Conservation (phyloP, 2,797 vertebrate species). For the Graptemys geographica region DNA sequence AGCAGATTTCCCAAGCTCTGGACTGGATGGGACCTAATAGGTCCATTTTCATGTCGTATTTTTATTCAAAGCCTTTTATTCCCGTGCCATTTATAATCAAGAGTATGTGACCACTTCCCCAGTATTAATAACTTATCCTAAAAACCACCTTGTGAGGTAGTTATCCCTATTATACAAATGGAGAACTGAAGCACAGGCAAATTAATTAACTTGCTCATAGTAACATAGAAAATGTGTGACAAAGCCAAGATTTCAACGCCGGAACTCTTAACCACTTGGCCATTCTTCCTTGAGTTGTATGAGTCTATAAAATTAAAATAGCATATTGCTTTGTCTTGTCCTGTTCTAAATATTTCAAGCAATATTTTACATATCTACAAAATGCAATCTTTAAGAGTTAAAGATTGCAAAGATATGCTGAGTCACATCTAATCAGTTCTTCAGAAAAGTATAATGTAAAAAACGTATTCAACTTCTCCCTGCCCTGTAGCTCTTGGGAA, state of each 20-base stretch:
- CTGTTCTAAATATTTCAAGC: not conserved
- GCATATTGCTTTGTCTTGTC: not conserved
- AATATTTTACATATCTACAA: not conserved
- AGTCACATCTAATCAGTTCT: not conserved
- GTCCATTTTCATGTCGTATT: not conserved
- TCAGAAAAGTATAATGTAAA: not conserved
- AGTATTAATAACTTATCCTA: rapidly evolving
- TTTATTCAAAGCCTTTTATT: rapidly evolving
- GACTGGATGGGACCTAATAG: rapidly evolving
- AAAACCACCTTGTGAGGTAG: rapidly evolving
- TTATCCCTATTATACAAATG: not conserved
- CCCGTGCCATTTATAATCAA: rapidly evolving
- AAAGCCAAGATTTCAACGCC: not conserved
- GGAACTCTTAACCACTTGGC: rapidly evolving
- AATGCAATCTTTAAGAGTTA: not conserved
- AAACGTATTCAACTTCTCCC: rapidly evolving
- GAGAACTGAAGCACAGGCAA: not conserved
- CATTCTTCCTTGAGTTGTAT: not conserved
- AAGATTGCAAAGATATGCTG: not conserved
- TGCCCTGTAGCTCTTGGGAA: not conserved
- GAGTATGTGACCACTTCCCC: not conserved
- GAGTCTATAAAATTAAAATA: not conserved
- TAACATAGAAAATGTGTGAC: not conserved
- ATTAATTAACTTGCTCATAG: not conserved
- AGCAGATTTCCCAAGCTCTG: rapidly evolving